These are phyloP conservation scores for Hafferia zeledoni DNA, from an alignment of 2,797 vertebrate species.

Conservation along the genomic window DNA sequence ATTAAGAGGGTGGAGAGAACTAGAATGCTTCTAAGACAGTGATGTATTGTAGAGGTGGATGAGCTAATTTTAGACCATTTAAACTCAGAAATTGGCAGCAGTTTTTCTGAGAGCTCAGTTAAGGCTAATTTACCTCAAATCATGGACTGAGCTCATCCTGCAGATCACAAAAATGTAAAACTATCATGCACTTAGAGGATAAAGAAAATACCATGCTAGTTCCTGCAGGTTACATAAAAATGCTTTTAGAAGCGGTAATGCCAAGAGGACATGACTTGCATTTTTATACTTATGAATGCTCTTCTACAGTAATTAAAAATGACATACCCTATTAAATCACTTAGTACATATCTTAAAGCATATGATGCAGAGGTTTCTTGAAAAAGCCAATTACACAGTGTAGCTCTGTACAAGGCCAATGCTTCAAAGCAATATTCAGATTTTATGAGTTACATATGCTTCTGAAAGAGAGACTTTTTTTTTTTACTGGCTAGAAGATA, in stretches of 20 bases:
- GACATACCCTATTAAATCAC: constrained; percentile 49
- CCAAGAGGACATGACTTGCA: constrained; percentile 38
- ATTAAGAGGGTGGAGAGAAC: constrained; percentile 17
- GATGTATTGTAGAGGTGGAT: constrained; percentile 3
- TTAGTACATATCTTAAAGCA: constrained; percentile 43
- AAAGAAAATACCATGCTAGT: not conserved
- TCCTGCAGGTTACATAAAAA: constrained; percentile 55
- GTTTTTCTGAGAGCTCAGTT: constrained; percentile 52
- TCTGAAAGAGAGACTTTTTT: not conserved
- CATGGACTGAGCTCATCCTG: not conserved
- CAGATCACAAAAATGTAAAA: constrained; percentile 24
- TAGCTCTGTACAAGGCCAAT: not conserved
- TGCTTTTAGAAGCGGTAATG: not conserved
- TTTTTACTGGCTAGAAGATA: not conserved
- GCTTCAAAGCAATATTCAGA: constrained; percentile 30
- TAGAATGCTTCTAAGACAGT: not conserved
- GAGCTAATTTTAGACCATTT: constrained; percentile 50
- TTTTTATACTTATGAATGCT: constrained; percentile 20
- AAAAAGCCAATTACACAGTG: constrained; percentile 17
- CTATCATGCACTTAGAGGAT: not conserved
- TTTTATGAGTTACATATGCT: constrained; percentile 32
- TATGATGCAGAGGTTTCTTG: constrained; percentile 21
- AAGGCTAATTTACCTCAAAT: constrained; percentile 39
- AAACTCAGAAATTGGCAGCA: constrained; percentile 39
- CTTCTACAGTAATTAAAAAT: constrained; percentile 56